These are phyloP conservation scores for Procambarus clarkii DNA, from an alignment of 1,140 invertebrate species.

Conservation along the genomic window DNA sequence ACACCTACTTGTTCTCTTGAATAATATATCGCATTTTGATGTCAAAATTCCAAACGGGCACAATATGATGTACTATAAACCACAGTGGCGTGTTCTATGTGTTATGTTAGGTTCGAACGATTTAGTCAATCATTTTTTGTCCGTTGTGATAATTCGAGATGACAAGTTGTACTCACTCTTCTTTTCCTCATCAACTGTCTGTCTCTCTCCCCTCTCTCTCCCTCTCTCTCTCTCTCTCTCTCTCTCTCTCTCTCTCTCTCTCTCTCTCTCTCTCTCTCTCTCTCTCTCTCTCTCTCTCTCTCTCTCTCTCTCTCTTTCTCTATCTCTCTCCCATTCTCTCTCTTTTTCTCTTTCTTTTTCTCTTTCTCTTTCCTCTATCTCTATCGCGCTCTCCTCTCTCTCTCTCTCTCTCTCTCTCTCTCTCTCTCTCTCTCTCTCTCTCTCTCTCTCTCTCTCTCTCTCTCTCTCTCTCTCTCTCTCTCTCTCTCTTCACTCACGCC, in stretches of 20 bases:
- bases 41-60: no score
- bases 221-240: constrained; percentile 9
- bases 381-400: neutral
- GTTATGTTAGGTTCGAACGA: neutral
- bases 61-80: no score
- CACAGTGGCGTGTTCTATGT: no score
- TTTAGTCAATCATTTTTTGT: neutral
- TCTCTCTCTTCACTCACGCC: no score
- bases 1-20: no score
- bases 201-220: constrained; percentile 17
- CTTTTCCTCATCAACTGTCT: neutral
- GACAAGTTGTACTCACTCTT: neutral
- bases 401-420: constrained; percentile 10
- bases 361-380: neutral
- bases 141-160: no score
- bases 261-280: no score
- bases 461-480: neutral
- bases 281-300: no score
- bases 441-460: constrained; percentile 18
- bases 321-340: neutral
- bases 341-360: neutral
- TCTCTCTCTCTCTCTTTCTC: neutral
- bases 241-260: neutral
- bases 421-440: constrained; percentile 3
- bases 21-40: no score